A percentile compares a stretch with the other conserved stretches of the same genome.
Conservation (phyloP, 2,113 vertebrate species). For the Anhinga anhinga region DNA sequence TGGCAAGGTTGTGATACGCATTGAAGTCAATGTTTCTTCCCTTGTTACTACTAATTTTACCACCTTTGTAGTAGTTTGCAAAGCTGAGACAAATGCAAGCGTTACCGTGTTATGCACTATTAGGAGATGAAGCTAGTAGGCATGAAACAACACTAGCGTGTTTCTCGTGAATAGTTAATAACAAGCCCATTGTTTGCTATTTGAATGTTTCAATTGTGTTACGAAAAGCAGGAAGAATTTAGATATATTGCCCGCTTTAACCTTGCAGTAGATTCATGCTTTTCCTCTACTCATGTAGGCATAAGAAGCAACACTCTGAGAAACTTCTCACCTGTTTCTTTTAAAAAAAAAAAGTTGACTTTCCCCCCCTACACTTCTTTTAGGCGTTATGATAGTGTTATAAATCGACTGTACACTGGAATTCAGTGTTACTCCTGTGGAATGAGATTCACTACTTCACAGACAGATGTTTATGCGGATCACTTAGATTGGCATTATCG, state of each 20-base stretch:
- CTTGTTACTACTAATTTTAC: neutral
- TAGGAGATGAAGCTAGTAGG: neutral
- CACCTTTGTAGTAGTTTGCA: neutral
- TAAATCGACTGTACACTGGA: conserved; percentile 93
- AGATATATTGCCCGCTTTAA: neutral
- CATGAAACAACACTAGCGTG: neutral
- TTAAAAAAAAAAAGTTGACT: neutral
- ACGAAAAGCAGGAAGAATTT: neutral
- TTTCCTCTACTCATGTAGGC: neutral
- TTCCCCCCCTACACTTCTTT: neutral
- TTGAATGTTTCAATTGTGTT: neutral
- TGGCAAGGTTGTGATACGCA: neutral
- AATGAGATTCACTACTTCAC: conserved; percentile 93
- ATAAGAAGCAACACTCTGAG: neutral
- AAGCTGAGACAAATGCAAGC: neutral
- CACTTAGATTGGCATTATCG: conserved; percentile 99
- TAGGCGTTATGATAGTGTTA: conserved; percentile 91
- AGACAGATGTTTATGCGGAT: conserved; percentile 97
- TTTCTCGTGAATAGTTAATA: neutral
- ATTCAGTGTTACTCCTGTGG: conserved; percentile 98
- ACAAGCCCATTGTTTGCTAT: neutral
- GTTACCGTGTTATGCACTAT: neutral
- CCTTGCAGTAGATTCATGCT: neutral
- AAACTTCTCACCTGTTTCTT: neutral
- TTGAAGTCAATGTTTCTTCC: neutral